phyloP scores from a whole-genome alignment of 2,113 vertebrate species.

The Osmerus eperlanus region DNA sequence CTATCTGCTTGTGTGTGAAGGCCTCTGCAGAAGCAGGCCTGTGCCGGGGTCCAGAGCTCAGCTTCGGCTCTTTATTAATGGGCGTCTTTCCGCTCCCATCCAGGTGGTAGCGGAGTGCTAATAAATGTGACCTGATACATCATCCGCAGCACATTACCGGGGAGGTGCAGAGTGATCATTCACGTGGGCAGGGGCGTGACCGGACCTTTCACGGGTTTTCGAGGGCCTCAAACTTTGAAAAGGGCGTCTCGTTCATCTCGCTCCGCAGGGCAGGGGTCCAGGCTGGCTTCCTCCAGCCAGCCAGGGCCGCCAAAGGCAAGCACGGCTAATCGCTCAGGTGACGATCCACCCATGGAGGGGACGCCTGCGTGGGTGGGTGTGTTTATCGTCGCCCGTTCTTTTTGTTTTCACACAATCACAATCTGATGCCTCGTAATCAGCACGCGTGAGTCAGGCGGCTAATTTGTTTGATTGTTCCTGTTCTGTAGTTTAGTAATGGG shows the following conservation, averaged over 20 bases:
- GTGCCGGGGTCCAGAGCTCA: slow-evolving; percentile 48
- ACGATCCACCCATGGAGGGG: no score
- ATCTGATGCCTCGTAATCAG: no score
- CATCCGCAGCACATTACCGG: slow-evolving; percentile 69
- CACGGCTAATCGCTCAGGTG: not conserved
- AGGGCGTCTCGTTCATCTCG: slow-evolving; percentile 66
- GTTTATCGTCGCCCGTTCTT: no score
- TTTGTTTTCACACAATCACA: no score
- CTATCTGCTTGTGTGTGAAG: no score
- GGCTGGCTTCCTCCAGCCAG: slow-evolving; percentile 17
- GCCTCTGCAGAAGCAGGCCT: slow-evolving; percentile 6
- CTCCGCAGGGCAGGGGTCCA: slow-evolving; percentile 37
- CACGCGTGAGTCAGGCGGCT: no score
- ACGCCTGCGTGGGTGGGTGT: no score
- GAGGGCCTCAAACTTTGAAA: slow-evolving; percentile 68
- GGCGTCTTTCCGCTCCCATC: slow-evolving; percentile 63
- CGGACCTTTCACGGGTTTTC: slow-evolving; percentile 67
- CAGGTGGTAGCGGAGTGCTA: slow-evolving; percentile 70
- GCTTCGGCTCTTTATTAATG: slow-evolving; percentile 59
- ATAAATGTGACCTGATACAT: slow-evolving; percentile 74
- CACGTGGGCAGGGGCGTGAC: slow-evolving; percentile 66
- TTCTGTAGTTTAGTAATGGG: slow-evolving; percentile 7
- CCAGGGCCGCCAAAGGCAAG: slow-evolving; percentile 10
- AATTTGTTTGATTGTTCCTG: no score
- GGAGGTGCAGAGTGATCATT: slow-evolving; percentile 69